A percentile compares a stretch with the other conserved stretches of the same genome.
Conservation (phyloP, 2,888 invertebrate species). For the Polymixis flavicincta region DNA sequence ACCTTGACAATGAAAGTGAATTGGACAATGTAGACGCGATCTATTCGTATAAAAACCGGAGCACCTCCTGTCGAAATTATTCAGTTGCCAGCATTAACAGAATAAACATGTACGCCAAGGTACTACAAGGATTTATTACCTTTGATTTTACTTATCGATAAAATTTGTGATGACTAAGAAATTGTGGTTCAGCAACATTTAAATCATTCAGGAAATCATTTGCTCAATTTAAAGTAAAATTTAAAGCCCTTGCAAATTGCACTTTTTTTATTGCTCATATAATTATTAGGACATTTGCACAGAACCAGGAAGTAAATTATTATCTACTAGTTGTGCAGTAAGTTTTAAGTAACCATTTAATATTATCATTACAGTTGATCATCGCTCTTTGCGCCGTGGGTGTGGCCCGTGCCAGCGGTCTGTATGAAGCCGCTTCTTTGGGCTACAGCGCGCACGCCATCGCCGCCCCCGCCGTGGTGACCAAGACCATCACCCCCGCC, state of each 20-base stretch:
- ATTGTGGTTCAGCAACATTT: not conserved
- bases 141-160: conserved; percentile 25
- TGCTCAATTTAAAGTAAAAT: not conserved
- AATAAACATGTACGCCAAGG: conserved; percentile 90
- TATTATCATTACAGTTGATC: conserved; percentile 84
- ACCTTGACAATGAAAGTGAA: conserved; percentile 90
- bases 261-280: not conserved
- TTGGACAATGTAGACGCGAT: conserved; percentile 79
- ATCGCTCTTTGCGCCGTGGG: conserved; percentile 91
- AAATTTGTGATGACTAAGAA: conserved; percentile 3
- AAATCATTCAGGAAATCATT: conserved; percentile 1
- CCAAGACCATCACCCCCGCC: conserved; percentile 82
- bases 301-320: conserved; percentile 23
- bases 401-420: conserved; percentile 90
- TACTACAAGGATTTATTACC: conserved; percentile 64
- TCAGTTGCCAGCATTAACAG: conserved; percentile 88
- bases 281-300: not conserved
- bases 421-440: conserved; percentile 85
- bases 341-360: conserved; percentile 17
- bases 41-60: conserved; percentile 87
- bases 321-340: conserved; percentile 1
- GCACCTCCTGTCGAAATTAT: conserved; percentile 85
- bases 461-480: conserved; percentile 80
- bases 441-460: conserved; percentile 86
- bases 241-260: conserved; percentile 2